phyloP scores from a whole-genome alignment of 2,797 vertebrate species.

The Cryptoprocta ferox region DNA sequence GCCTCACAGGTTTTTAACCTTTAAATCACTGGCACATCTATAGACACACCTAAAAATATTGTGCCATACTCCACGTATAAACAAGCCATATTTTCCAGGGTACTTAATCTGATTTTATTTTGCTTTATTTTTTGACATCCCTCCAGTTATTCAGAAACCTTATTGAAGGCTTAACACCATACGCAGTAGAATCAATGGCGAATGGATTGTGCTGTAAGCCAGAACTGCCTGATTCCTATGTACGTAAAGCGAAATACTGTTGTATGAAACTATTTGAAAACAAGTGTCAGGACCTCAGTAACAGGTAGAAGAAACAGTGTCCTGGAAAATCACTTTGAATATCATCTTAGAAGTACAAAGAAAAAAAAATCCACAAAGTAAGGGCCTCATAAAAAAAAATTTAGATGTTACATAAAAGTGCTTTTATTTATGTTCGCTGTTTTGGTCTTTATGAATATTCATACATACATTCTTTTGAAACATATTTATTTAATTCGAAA shows the following conservation, averaged over 20 bases:
- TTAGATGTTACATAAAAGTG: slow-evolving; percentile 68
- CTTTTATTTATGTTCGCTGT: slow-evolving; percentile 73
- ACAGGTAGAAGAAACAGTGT: neutral
- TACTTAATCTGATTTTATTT: neutral
- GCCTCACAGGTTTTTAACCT: neutral
- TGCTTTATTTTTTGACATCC: neutral
- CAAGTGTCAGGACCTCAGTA: neutral
- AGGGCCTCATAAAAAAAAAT: slow-evolving; percentile 45
- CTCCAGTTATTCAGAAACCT: neutral
- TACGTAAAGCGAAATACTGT: neutral
- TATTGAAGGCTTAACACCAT: neutral
- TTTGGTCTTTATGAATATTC: slow-evolving; percentile 79
- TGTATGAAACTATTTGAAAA: neutral
- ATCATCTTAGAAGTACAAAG: neutral
- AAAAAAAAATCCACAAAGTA: neutral
- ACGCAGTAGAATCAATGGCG: neutral
- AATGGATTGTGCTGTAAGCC: too few species aligned
- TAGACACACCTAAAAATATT: neutral
- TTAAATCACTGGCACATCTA: neutral
- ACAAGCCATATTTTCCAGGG: neutral
- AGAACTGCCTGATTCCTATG: neutral
- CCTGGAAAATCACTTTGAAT: slow-evolving; percentile 40
- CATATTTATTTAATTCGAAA: slow-evolving; percentile 80
- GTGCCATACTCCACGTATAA: neutral
- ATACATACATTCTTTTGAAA: slow-evolving; percentile 75